A percentile compares a stretch with the other conserved stretches of the same genome.
These are phyloP conservation scores for Grallaria varia DNA, from an alignment of 2,113 vertebrate species.

Conservation along the genomic window DNA sequence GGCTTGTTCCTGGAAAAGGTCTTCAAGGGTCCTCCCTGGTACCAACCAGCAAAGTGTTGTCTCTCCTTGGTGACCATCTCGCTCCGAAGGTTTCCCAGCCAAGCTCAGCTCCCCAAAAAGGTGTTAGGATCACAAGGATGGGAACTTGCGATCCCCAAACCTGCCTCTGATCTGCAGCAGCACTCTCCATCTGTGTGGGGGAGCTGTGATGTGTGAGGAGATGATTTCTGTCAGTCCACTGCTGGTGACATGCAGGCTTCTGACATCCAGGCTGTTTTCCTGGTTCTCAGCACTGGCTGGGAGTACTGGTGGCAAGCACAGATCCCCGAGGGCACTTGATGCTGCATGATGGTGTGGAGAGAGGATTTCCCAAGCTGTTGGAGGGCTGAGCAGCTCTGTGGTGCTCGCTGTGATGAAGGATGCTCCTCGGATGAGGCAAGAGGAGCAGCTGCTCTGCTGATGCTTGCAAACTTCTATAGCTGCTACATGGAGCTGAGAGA, in stretches of 20 bases:
- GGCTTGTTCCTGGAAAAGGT: background rate
- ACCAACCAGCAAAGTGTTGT: background rate
- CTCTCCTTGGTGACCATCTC: background rate
- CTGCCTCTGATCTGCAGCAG: background rate
- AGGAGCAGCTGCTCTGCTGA: background rate
- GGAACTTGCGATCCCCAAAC: background rate
- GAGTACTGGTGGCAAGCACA: background rate
- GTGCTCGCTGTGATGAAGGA: background rate
- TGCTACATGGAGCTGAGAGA: background rate
- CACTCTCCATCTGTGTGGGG: background rate
- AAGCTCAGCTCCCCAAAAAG: background rate
- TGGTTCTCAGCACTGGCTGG: background rate
- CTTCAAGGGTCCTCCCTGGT: background rate
- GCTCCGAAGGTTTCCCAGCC: background rate
- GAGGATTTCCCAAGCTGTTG: constrained; percentile 23
- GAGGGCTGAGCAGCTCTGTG: background rate
- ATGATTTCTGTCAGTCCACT: background rate
- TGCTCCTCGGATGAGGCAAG: background rate
- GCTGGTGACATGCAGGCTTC: background rate
- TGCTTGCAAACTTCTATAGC: background rate
- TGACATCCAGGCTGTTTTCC: background rate
- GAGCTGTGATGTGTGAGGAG: background rate
- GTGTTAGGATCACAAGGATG: background rate
- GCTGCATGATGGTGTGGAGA: background rate
- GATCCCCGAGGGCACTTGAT: background rate